Evolutionary conservation across 2,888 invertebrate species (phyloP).

Genomic region (Hyalella azteca): DNA sequence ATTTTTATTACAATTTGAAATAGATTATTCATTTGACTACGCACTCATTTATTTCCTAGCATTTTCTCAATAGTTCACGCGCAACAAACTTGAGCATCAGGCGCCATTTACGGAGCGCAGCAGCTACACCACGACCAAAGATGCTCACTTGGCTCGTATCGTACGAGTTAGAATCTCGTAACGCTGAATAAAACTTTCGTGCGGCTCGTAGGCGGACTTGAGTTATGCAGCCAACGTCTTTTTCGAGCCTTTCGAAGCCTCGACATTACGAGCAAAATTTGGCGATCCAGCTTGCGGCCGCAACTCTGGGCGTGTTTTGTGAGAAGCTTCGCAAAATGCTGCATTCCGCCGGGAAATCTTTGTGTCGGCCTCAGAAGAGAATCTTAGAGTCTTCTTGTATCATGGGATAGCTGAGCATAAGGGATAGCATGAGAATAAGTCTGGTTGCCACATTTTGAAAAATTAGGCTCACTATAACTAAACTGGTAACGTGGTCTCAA

Average conservation of each 20-base stretch:
- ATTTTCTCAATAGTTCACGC: no score
- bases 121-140: no score
- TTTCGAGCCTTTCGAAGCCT: background rate
- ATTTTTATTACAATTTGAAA: no score
- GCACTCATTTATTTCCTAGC: no score
- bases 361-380: background rate
- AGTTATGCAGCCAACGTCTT: conserved; percentile 23
- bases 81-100: background rate
- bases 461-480: no score
- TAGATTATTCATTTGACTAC: no score
- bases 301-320: background rate
- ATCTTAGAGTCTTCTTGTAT: no score
- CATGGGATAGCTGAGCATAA: no score
- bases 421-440: no score
- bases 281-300: background rate
- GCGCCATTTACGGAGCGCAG: conserved; percentile 5
- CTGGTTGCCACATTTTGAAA: no score
- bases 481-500: no score
- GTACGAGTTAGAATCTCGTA: conserved; percentile 22
- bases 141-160: background rate
- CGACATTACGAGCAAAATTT: conserved; percentile 27
- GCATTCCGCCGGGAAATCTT: conserved; percentile 4
- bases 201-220: background rate
- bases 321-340: background rate
- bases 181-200: conserved; percentile 25